Percentiles rank a stretch among this genome's conserved stretches.
phyloP scores from a whole-genome alignment of 2,113 vertebrate species.

The Atractosteus spatula region DNA sequence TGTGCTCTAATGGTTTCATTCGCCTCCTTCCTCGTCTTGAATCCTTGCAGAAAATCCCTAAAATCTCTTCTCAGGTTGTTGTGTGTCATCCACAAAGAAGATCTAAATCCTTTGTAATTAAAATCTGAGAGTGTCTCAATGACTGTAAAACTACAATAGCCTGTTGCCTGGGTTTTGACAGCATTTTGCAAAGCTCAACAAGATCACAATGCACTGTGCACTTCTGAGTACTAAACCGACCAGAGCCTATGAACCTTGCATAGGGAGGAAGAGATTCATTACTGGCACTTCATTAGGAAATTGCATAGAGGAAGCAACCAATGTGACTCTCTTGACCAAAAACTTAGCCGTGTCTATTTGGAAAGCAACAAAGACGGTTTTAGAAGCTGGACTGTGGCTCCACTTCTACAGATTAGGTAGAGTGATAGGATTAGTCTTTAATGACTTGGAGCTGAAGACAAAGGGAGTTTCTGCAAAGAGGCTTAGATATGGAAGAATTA shows the following conservation, averaged over 20 bases:
- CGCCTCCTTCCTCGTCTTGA: slow-evolving; percentile 64
- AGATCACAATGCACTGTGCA: slow-evolving; percentile 65
- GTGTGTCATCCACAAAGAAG: slow-evolving; percentile 75
- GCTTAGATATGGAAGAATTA: slow-evolving; percentile 99
- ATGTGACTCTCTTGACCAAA: slow-evolving; percentile 64
- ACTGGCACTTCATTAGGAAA: slow-evolving; percentile 82
- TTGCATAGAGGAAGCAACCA: slow-evolving; percentile 57
- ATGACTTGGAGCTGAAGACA: slow-evolving; percentile 91
- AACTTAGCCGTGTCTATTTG: slow-evolving; percentile 78
- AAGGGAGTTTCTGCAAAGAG: slow-evolving; percentile 77
- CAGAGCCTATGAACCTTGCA: slow-evolving; percentile 62
- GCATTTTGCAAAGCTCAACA: slow-evolving; percentile 68
- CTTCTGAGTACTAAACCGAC: slow-evolving; percentile 72
- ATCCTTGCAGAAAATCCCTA: slow-evolving; percentile 61
- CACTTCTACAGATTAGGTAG: slow-evolving; percentile 91
- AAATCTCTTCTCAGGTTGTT: slow-evolving; percentile 67
- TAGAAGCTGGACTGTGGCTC: slow-evolving; percentile 80
- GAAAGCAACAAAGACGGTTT: slow-evolving; percentile 81
- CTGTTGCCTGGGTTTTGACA: slow-evolving; percentile 76
- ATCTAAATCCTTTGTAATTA: slow-evolving; percentile 80
- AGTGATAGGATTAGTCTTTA: slow-evolving; percentile 99
- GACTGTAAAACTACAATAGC: slow-evolving; percentile 59
- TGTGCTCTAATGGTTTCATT: slow-evolving; percentile 69
- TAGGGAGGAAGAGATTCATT: slow-evolving; percentile 81
- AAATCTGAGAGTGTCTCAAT: slow-evolving; percentile 66